Percentiles rank a stretch among this genome's conserved stretches.
Evolutionary conservation across 2,888 invertebrate species (phyloP).

Genomic region (Sarcophaga carnaria): DNA sequence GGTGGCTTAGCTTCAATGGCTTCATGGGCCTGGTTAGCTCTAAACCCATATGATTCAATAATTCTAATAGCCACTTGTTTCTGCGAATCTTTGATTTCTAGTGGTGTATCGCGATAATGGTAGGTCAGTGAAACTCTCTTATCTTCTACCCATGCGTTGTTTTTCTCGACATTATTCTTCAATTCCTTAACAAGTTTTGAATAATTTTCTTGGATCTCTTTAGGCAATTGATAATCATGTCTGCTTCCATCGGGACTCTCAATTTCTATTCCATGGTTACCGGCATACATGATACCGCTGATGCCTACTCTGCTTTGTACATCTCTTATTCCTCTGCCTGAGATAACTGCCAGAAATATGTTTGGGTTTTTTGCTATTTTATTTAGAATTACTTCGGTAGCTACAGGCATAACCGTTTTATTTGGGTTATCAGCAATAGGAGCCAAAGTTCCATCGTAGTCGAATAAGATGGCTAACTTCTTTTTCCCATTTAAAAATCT

Average conservation of each 20-base stretch:
- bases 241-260: slow-evolving; percentile 88
- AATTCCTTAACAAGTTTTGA: slow-evolving; percentile 85
- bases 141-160: slow-evolving; percentile 90
- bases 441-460: slow-evolving; percentile 89
- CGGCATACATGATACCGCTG: slow-evolving; percentile 86
- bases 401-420: slow-evolving; percentile 86
- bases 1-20: slow-evolving; percentile 90
- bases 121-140: slow-evolving; percentile 88
- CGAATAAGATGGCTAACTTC: slow-evolving; percentile 86
- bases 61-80: slow-evolving; percentile 84
- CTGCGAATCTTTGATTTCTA: slow-evolving; percentile 83
- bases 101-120: slow-evolving; percentile 87
- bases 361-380: slow-evolving; percentile 86
- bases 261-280: slow-evolving; percentile 89
- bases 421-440: slow-evolving; percentile 88
- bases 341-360: slow-evolving; percentile 87
- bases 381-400: slow-evolving; percentile 86
- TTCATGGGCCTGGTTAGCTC: slow-evolving; percentile 86
- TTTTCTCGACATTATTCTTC: slow-evolving; percentile 84
- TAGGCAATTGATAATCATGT: slow-evolving; percentile 88
- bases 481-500: slow-evolving; percentile 83
- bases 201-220: slow-evolving; percentile 85
- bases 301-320: slow-evolving; percentile 86
- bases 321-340: slow-evolving; percentile 87
- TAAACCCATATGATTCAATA: slow-evolving; percentile 86